Base-by-base conservation (phyloP, 2,113 vertebrate genomes). In the Rhinogobius similis region DNA sequence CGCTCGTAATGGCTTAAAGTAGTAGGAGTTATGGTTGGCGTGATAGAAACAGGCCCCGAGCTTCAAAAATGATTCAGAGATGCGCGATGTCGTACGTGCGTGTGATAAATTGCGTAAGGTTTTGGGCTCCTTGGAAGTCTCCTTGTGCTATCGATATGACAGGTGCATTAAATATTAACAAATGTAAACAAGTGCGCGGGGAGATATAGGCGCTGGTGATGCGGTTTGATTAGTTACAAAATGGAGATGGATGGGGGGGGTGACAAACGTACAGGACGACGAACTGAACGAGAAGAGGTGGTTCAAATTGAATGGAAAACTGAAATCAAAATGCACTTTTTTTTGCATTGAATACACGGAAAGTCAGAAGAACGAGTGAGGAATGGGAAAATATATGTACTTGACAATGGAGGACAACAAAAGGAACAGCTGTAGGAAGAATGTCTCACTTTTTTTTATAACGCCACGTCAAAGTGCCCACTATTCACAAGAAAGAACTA, bases 1-100 rank as follows among this genome's bases (percentile, higher is more conserved):
- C 82, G 82, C 81, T 84, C 82, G 64, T 78, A 85, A 81, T 77
- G 82, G 84, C 84, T 79, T 86, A 80, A 90, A 79, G 16, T 6
- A 20, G 50, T 76, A 78, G 85, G 83, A 88, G 77, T 92, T 84
- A 84, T 44, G 27, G 61, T 12, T 32, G 36, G 66, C 7, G 16
- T 20, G 67, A 75, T 43, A 62, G 9, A 63, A 67, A 71, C 39
- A 56, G 32, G 9, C 32, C 32, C 5, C 5, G 32, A 59, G 46
- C 20, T 69, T 80, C 29, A 36, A 78, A 82, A 79, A 70, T 58
- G 21, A 74, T 77, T 75, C 72, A 14, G 23, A 66, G 66, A 84
- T n/a, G 53, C 36, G 50, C 50, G 80, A 72, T 29, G 32, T 65
- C 16, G 41, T 76, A 73, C 67, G 44, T 20, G 52, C 48, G 48